Conservation (phyloP, 1,140 invertebrate genomes). For the Rhagoletis pomonella region DNA sequence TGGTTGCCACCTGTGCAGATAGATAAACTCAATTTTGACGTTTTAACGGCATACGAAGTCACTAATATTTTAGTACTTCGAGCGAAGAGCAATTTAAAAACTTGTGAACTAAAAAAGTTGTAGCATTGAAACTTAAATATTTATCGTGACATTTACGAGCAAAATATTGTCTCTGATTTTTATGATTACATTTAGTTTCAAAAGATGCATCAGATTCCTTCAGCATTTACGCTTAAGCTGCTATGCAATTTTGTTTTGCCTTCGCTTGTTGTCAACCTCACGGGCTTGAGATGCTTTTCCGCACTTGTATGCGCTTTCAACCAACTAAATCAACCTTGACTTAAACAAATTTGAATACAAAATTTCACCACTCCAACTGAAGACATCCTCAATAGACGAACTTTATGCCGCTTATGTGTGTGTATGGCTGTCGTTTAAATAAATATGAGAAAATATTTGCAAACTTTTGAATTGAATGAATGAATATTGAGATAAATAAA, state of each 20-base stretch:
- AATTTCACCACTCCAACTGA: slow-evolving; percentile 33
- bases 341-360: slow-evolving; percentile 43
- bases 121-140: no score
- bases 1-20: no score
- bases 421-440: slow-evolving; percentile 23
- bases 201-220: not conserved
- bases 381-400: slow-evolving; percentile 39
- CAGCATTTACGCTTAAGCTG: not conserved
- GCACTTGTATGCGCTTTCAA: not conserved
- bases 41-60: no score
- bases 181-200: not conserved
- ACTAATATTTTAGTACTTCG: no score
- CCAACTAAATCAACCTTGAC: slow-evolving; percentile 45
- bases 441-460: slow-evolving; percentile 52
- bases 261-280: not conserved
- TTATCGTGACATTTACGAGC: no score
- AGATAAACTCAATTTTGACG: no score
- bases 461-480: slow-evolving; percentile 53
- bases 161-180: no score
- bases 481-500: slow-evolving; percentile 52
- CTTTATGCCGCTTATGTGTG: not conserved
- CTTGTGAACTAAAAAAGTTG: no score
- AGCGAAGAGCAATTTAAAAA: no score
- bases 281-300: not conserved
- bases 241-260: not conserved